Evolutionary conservation across 2,113 vertebrate genomes (phyloP).

Genomic region (Salminus brasiliensis): DNA sequence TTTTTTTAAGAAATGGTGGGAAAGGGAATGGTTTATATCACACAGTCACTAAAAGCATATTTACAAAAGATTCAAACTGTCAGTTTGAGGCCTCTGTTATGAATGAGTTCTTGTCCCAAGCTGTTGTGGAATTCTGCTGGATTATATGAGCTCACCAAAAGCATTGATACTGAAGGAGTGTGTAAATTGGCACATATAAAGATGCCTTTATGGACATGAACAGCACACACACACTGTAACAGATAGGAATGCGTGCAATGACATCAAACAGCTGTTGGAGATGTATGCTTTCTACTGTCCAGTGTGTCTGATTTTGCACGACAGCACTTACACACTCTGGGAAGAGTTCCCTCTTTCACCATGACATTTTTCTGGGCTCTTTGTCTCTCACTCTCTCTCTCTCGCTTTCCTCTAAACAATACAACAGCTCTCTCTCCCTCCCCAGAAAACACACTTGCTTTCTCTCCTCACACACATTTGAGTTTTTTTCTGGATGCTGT

Average conservation of each 20-base stretch:
- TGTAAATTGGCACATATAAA: not conserved
- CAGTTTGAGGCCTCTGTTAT: not conserved
- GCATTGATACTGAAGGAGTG: not conserved
- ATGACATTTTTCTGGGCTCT: not conserved
- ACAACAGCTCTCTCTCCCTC: conserved; percentile 2
- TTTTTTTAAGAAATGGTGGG: not conserved
- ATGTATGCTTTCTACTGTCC: conserved; percentile 1
- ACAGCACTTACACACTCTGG: conserved; percentile 14
- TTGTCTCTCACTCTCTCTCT: not conserved
- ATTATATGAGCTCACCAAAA: not conserved
- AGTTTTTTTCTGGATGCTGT: conserved; percentile 1
- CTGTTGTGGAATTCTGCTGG: not conserved
- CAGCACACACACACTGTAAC: conserved; percentile 11
- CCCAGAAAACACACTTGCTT: conserved; percentile 24
- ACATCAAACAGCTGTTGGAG: conserved; percentile 19
- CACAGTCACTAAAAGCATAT: not conserved
- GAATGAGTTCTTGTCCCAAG: not conserved
- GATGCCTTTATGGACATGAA: not conserved
- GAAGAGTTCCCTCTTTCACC: not conserved
- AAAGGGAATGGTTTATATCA: not conserved
- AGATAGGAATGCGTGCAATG: conserved; percentile 18
- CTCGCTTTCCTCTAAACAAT: conserved; percentile 6
- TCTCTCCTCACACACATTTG: conserved; percentile 32
- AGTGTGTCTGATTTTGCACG: conserved; percentile 1
- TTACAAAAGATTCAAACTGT: not conserved